A percentile compares a stretch with the other conserved stretches of the same genome.
phyloP scores from a whole-genome alignment of 2,888 invertebrate species.

The Colletes collaris region DNA sequence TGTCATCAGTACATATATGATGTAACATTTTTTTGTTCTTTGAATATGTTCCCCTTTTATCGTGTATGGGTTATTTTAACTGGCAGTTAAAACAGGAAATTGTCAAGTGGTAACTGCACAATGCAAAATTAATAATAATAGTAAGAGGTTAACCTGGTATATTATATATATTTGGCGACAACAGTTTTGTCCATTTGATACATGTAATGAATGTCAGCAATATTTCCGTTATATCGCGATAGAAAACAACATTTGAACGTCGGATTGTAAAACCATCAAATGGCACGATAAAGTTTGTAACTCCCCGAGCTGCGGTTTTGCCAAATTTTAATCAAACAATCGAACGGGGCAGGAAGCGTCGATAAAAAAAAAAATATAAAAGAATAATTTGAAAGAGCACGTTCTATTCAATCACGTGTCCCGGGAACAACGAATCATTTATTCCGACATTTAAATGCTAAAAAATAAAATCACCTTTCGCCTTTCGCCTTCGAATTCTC shows the following conservation, averaged over 20 bases:
- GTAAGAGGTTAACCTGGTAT: no score
- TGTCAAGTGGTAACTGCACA: no score
- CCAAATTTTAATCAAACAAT: not conserved
- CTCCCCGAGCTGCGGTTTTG: not conserved
- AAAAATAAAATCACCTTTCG: no score
- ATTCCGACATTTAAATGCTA: not conserved
- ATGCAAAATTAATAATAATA: no score
- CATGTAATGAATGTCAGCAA: not conserved
- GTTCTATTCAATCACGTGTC: not conserved
- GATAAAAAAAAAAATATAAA: conserved; percentile 1
- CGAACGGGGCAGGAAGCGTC: not conserved
- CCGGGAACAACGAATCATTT: not conserved
- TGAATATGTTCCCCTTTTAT: no score
- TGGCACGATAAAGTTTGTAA: not conserved
- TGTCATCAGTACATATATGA: no score
- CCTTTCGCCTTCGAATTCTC: no score
- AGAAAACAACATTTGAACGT: not conserved
- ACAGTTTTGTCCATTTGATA: no score
- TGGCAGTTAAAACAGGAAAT: no score
- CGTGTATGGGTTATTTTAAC: no score
- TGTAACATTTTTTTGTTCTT: no score
- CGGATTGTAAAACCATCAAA: conserved; percentile 11
- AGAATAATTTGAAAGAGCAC: not conserved
- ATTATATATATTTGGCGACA: no score
- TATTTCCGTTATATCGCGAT: not conserved